phyloP scores from a whole-genome alignment of 2,113 vertebrate species.

The Leptodactylus fuscus region DNA sequence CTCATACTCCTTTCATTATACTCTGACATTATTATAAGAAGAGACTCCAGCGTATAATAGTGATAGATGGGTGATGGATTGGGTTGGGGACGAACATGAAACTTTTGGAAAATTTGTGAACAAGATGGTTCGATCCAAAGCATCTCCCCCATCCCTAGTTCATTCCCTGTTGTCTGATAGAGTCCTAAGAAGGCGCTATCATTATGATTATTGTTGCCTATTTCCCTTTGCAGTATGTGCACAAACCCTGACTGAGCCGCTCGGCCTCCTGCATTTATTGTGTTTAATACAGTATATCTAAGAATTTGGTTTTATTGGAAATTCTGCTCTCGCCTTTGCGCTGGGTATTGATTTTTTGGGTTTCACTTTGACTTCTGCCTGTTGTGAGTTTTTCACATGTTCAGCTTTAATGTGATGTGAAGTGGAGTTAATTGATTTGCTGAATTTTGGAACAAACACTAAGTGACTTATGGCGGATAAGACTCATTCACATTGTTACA shows the following conservation, averaged over 20 bases:
- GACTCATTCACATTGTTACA: not conserved
- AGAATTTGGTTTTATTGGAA: not conserved
- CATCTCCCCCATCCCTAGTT: no score
- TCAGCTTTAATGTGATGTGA: not conserved
- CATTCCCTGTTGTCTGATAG: no score
- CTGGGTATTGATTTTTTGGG: conserved; percentile 54
- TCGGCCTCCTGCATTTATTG: not conserved
- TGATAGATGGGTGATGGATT: no score
- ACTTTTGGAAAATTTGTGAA: no score
- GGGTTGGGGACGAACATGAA: no score
- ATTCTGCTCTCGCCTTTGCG: not conserved
- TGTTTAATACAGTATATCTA: not conserved
- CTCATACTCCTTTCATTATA: no score
- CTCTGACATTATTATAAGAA: no score
- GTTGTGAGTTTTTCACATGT: not conserved
- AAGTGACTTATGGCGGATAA: not conserved
- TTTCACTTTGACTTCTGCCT: conserved; percentile 3
- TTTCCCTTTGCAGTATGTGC: no score
- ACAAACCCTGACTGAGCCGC: not conserved
- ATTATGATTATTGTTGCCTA: no score
- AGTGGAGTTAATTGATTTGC: conserved; percentile 43
- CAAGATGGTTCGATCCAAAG: no score
- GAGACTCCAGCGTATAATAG: no score
- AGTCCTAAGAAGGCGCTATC: no score
- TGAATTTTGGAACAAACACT: conserved; percentile 21